phyloP scores from a whole-genome alignment of 2,113 vertebrate species.

The Gymnogyps californianus region DNA sequence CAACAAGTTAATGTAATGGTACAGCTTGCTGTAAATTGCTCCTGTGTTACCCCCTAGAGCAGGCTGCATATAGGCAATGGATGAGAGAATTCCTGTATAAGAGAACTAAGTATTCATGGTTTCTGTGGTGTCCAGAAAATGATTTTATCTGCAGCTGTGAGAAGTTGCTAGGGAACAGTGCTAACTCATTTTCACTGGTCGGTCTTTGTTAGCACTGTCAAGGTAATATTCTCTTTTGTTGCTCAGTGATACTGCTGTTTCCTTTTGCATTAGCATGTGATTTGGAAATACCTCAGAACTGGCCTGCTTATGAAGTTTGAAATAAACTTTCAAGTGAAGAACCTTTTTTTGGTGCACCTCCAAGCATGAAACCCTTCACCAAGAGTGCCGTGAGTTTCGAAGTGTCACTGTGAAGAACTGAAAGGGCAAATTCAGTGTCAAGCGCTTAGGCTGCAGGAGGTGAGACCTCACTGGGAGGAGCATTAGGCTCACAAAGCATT shows the following conservation, averaged over 20 bases:
- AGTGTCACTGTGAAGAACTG: fast-evolving
- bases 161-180: constrained; percentile 62
- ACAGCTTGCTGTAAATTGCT: neutral
- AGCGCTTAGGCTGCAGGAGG: neutral
- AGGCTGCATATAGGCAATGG: neutral
- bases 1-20: neutral
- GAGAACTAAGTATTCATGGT: neutral
- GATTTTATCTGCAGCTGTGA: constrained; percentile 26
- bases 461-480: neutral
- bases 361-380: too few species aligned
- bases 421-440: neutral
- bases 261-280: neutral
- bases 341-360: neutral
- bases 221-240: neutral
- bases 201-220: neutral
- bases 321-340: neutral
- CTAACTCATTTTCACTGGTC: neutral
- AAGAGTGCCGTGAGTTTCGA: too few species aligned
- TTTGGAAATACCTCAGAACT: neutral
- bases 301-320: neutral
- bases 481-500: neutral
- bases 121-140: constrained; percentile 16
- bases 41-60: neutral
- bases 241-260: neutral
- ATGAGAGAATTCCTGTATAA: neutral